Evolutionary conservation across 2,113 vertebrate species (phyloP), one percentile per base, ranked within the genome.

Genomic region (Saiga tatarica): DNA sequence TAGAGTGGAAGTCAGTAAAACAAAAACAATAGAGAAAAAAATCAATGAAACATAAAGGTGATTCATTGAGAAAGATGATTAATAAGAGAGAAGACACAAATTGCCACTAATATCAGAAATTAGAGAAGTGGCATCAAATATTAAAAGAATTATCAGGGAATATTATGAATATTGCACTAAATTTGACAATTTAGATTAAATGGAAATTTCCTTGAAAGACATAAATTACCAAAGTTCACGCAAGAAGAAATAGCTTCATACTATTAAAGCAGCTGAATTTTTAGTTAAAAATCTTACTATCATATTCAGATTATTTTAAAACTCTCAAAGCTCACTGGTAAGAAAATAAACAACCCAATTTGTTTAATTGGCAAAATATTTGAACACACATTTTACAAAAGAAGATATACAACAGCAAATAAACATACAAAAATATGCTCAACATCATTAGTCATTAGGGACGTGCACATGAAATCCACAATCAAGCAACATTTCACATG

Each of bases 331-430:
- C 30, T 53, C 45, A 82, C 59, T 39, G 82, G 71, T 83, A 93
- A 53, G 55, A 96, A 94, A 93, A 94, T 23, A 92, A 92, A 85
- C 26, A 85, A 71, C 21, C 53, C n/a, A 64, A 6, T 87, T 82
- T 92, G 89, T 82, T 36, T 39, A 57, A 57, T 11, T 57, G 84
- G 21, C 36, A 74, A 87, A 84, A 85, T 15, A 82, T 79, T 59
- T 89, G 83, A 94, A 85, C 14, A 81, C 11, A 81, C 23, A 59
- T 84, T 94, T 95, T n/a, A 89, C 45, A 33, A 86, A 91, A 92
- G 19, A 86, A 86, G n/a, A 79, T 88, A 64, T 19, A 83, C 30
- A 92, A 74, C 30, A 39, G 33, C 53, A 90, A 82, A 60, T 92
- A 89, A 79, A 89, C 23, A 60, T 47, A 21, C 78, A 81, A 52